phyloP scores from a whole-genome alignment of 2,888 invertebrate species.

The Troides aeacus region DNA sequence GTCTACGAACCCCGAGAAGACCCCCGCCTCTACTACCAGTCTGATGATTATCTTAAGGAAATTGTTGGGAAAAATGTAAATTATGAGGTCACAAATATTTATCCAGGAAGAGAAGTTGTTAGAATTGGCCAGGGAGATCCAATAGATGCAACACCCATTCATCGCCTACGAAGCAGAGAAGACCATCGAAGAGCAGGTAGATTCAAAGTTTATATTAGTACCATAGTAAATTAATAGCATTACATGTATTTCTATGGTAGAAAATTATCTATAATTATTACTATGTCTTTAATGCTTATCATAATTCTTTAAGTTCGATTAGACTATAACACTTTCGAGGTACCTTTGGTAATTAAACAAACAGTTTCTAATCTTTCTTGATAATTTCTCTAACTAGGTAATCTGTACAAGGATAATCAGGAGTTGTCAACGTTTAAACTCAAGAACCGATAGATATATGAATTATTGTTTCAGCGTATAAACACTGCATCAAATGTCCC shows the following conservation, averaged over 20 bases:
- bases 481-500: slow-evolving; percentile 66
- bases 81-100: slow-evolving; percentile 56
- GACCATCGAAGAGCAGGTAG: slow-evolving; percentile 38
- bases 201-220: neutral
- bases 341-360: no score
- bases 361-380: no score
- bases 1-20: slow-evolving; percentile 66
- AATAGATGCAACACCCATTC: slow-evolving; percentile 25
- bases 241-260: no score
- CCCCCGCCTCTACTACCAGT: slow-evolving; percentile 68
- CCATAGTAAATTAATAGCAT: neutral
- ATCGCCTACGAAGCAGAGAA: slow-evolving; percentile 40
- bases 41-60: slow-evolving; percentile 68
- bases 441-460: neutral
- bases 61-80: slow-evolving; percentile 55
- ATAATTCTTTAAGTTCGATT: no score
- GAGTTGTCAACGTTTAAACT: neutral
- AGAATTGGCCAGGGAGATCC: slow-evolving; percentile 42
- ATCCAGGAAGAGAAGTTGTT: slow-evolving; percentile 59
- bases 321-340: no score
- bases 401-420: no score
- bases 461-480: slow-evolving; percentile 38
- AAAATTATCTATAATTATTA: no score
- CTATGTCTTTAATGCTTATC: no score
- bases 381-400: no score